Evolutionary conservation across 2,113 vertebrate genomes (phyloP).

Genomic region (Corapipo altera): DNA sequence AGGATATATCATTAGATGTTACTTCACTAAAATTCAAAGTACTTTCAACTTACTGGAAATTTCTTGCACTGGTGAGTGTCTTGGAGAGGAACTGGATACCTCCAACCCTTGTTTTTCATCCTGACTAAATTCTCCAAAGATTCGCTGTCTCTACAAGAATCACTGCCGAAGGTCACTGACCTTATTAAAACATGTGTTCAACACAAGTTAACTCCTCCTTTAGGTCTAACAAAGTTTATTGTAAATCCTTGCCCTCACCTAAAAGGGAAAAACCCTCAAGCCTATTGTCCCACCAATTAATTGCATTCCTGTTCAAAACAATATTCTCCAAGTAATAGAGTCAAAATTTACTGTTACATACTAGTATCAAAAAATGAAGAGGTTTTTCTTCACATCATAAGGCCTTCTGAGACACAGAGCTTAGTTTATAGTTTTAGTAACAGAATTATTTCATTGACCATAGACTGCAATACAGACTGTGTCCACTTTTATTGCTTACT

Average conservation of each 20-base stretch:
- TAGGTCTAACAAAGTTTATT: background rate
- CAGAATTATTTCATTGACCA: background rate
- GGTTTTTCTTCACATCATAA: background rate
- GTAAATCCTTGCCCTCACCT: background rate
- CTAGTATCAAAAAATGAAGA: background rate
- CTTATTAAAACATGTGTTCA: background rate
- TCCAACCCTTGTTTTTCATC: background rate
- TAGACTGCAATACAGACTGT: background rate
- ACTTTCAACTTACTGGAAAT: background rate
- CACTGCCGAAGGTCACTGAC: background rate
- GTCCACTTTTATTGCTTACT: background rate
- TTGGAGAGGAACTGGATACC: rapidly evolving
- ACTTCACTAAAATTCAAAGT: background rate
- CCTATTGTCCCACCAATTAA: background rate
- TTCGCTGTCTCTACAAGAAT: background rate
- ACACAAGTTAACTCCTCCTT: background rate
- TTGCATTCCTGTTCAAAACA: background rate
- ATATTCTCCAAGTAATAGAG: background rate
- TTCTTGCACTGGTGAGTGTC: background rate
- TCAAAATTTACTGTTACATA: background rate
- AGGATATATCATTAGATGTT: background rate
- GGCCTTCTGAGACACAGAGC: background rate
- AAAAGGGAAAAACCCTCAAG: background rate
- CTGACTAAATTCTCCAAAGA: background rate
- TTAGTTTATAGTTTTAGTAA: background rate